Conservation (phyloP, 2,113 vertebrate species). For the Felis catus region F.catus_Fca126_mat1.0 CM031415.1:139140001-139140500, state of each 20-base stretch:
- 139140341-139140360: background rate
- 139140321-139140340: background rate
- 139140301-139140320: background rate
- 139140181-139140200: background rate
- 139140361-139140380: background rate
- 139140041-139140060: background rate
- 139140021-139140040: background rate
- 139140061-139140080: background rate
- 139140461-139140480: background rate
- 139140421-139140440: conserved; percentile 3
- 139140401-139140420: background rate
- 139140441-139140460: conserved; percentile 21
- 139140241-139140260: background rate
- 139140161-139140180: background rate
- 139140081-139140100: background rate
- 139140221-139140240: background rate
- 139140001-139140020: background rate
- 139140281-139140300: background rate
- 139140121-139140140: background rate
- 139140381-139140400: conserved; percentile 35
- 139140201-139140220: background rate
- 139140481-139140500: background rate
- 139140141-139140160: background rate
- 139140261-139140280: background rate
- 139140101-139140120: background rate